Evolutionary conservation across 2,888 invertebrate genomes (phyloP).

Genomic region (Pterobdella sp.): DNA sequence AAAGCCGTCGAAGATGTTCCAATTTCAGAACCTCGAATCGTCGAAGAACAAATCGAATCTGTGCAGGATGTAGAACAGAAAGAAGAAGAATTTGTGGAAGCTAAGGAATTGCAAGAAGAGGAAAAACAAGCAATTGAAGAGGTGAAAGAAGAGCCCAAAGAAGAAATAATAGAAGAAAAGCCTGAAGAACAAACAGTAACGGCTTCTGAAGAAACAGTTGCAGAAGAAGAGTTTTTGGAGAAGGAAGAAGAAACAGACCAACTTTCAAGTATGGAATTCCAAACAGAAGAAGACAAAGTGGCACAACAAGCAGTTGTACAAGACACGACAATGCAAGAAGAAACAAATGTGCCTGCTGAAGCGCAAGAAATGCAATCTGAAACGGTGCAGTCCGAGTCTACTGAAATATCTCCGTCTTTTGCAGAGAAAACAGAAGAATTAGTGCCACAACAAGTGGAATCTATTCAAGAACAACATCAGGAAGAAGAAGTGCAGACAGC

Average conservation of each 20-base stretch:
- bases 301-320: not conserved
- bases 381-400: not conserved
- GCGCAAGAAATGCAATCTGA: not conserved
- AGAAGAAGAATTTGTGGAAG: not conserved
- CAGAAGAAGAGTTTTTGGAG: not conserved
- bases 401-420: not conserved
- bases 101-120: not conserved
- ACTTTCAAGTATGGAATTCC: constrained; percentile 15
- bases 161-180: not conserved
- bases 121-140: not conserved
- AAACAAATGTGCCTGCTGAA: not conserved
- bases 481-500: not conserved
- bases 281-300: not conserved
- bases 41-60: constrained; percentile 9
- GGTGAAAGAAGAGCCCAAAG: not conserved
- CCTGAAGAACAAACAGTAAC: not conserved
- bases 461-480: not conserved
- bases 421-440: not conserved
- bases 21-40: not conserved
- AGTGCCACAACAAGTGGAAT: not conserved
- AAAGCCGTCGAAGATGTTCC: not conserved
- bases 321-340: not conserved
- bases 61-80: not conserved
- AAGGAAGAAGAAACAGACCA: constrained; percentile 1
- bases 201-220: constrained; percentile 8